Base-by-base conservation (phyloP, 2,113 vertebrate genomes). In the Pseudopipra pipra region DNA sequence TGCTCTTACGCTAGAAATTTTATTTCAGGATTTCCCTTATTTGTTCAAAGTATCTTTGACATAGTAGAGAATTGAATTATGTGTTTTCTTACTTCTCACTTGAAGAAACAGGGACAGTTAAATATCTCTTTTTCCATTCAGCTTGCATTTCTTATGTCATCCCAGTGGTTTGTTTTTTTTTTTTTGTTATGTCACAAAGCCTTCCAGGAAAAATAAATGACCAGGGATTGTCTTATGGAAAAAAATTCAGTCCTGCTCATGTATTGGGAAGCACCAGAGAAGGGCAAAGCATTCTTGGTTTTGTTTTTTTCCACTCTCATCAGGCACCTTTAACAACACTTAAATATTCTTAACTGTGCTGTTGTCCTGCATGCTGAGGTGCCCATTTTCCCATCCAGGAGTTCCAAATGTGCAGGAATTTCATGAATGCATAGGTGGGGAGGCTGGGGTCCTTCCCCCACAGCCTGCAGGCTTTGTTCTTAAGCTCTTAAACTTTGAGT, bases 361-460 rank as follows among this genome's bases (percentile, higher is more conserved):
- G 22, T 92, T 90, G 52, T 93, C 37, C 85, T 88, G 71, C 67
- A 8, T 23, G 43, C 61, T 44, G 52, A 28, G 27, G 15, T 90
- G 65, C 47, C 51, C 55, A 86, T 77, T 74, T 55, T 52, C 12
- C 62, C 25, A 65, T 33, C 47, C 72, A 18, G 47, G 35, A 72
- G 52, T n/a, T 84, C 68, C 27, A 91, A 77, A 80, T 66, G 51
- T n/a, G 63, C 39, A 93, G 86, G 92, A 94, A 94, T 95, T 86
- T 37, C 7, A 41, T 77, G 65, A 90, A 80, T 96, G 79, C 44
- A 6, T 37, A 77, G 85, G 79, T 96, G 52, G 47, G 35, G 61
- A 88, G 44, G 51, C 85, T 71, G 78, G 2, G 15, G 11, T 75
- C 35, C 59, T 87, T 70, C 72, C 71, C 39, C 47, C 52, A 41